A percentile compares a stretch with the other conserved stretches of the same genome.
Evolutionary conservation across 2,888 invertebrate genomes (phyloP).

Genomic region (Tinea semifulvella): DNA sequence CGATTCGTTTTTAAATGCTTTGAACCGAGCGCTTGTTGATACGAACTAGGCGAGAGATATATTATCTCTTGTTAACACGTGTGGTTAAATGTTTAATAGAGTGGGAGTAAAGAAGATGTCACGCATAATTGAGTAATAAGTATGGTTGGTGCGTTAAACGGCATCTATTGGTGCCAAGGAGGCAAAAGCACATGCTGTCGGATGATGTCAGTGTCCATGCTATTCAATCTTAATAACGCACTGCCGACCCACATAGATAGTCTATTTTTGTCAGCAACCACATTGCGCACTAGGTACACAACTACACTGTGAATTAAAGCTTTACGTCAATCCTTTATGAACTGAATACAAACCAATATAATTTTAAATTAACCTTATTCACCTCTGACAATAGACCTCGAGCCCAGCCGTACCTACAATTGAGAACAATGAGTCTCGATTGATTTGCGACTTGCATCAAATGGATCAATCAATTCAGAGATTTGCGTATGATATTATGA

Average conservation of each 20-base stretch:
- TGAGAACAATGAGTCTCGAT: slow-evolving; percentile 6
- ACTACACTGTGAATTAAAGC: neutral
- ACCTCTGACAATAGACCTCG: slow-evolving; percentile 5
- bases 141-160: neutral
- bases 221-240: slow-evolving; percentile 29
- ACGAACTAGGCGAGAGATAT: neutral
- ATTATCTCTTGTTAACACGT: slow-evolving; percentile 2
- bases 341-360: slow-evolving; percentile 3
- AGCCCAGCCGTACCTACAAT: slow-evolving; percentile 7
- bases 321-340: slow-evolving; percentile 4
- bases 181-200: slow-evolving; percentile 16
- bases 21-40: neutral
- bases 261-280: slow-evolving; percentile 30
- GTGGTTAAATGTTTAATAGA: neutral
- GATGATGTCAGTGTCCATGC: slow-evolving; percentile 26
- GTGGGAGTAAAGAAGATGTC: slow-evolving; percentile 7
- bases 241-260: slow-evolving; percentile 15
- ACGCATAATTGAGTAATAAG: slow-evolving; percentile 14
- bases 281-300: slow-evolving; percentile 5
- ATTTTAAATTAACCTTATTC: slow-evolving; percentile 6
- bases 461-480: neutral
- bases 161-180: slow-evolving; percentile 13
- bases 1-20: slow-evolving; percentile 3
- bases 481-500: neutral
- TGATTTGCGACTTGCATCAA: neutral